Evolutionary conservation across 53 echinoderm and acorn worm genomes (phyloP).

Genomic region (Apostichopus leukothele): DNA sequence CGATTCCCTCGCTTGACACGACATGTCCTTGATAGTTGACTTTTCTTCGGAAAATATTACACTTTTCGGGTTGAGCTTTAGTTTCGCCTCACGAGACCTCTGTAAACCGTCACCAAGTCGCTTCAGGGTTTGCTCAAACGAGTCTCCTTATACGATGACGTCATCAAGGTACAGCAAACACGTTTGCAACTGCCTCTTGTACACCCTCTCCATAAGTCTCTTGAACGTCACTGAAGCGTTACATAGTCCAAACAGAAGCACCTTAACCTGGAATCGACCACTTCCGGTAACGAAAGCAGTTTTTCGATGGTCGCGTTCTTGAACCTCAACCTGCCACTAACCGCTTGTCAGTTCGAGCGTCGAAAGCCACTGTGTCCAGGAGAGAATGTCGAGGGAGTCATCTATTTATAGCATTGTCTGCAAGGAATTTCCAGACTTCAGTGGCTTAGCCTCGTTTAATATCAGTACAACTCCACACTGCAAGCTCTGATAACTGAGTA

Average conservation of each 20-base stretch:
- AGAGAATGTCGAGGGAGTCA: not conserved
- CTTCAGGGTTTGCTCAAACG: not conserved
- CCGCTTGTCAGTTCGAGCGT: not conserved
- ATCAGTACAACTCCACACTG: not conserved
- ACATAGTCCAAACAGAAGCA: not conserved
- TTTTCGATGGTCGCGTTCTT: not conserved
- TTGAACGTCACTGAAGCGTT: not conserved
- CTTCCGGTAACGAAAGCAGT: not conserved
- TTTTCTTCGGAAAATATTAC: not conserved
- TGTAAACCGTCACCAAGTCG: not conserved
- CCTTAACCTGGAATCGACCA: not conserved
- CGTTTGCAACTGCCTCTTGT: not conserved
- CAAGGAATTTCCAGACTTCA: not conserved
- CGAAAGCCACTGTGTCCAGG: not conserved
- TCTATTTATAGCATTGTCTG: not conserved
- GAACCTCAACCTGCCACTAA: not conserved
- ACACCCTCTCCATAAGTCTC: not conserved
- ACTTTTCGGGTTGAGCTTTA: not conserved
- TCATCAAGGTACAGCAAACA: not conserved
- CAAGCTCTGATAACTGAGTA: not conserved
- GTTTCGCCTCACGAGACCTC: not conserved
- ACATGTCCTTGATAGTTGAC: conserved; percentile 14
- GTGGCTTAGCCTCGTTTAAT: not conserved
- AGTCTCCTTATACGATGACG: not conserved
- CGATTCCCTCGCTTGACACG: conserved; percentile 45